Conservation (phyloP, 37 sponge, comb jelly and placozoan genomes). For the Spongilla lacustris region DNA sequence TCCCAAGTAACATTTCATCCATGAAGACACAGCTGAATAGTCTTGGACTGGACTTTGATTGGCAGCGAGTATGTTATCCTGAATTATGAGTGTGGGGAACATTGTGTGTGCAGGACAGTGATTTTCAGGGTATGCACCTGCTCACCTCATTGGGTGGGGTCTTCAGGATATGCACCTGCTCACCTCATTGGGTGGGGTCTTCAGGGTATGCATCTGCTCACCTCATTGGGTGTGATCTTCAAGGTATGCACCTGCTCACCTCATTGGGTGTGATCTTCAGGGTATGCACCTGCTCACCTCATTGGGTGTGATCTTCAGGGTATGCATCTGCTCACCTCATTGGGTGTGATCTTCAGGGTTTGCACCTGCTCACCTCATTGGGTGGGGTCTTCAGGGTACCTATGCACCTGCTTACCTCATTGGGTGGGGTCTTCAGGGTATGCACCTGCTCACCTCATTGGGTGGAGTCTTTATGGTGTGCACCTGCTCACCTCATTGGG, state of each 20-base stretch:
- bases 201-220: no score
- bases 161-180: no score
- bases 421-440: no score
- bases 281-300: neutral
- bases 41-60: conserved; percentile 86
- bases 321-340: neutral
- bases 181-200: no score
- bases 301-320: neutral
- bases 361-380: neutral
- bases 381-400: no score
- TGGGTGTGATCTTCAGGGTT: neutral
- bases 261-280: neutral
- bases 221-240: no score
- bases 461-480: no score
- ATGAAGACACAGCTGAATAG: conserved; percentile 72
- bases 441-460: neutral
- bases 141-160: no score
- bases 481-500: no score
- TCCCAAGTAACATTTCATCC: conserved; percentile 64
- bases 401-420: neutral
- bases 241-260: no score
- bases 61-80: conserved; percentile 63
- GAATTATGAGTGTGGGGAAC: no score
- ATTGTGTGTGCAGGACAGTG: neutral
- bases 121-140: no score